Evolutionary conservation across 2,113 vertebrate genomes (phyloP).

Genomic region (Oreotrochilus melanogaster): DNA sequence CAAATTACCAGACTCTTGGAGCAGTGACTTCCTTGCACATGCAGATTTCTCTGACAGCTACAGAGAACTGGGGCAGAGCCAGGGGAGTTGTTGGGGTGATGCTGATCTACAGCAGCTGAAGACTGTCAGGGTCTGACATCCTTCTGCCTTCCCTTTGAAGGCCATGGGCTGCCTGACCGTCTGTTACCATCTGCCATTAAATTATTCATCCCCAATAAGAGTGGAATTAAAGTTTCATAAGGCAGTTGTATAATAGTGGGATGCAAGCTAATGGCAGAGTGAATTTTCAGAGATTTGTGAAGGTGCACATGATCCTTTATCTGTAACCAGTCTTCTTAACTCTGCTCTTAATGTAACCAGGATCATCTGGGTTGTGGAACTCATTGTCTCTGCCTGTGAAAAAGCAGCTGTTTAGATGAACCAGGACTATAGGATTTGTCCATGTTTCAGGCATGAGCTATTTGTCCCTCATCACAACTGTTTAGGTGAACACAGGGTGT

Average conservation of each 20-base stretch:
- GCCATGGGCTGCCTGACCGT: not conserved
- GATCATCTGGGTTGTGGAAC: not conserved
- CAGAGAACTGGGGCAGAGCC: not conserved
- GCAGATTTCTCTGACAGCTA: not conserved
- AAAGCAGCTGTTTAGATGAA: not conserved
- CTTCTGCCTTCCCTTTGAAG: not conserved
- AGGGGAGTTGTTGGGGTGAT: accelerated
- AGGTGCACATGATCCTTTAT: not conserved
- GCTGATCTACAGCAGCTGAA: not conserved
- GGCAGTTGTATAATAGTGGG: not conserved
- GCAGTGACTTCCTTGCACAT: accelerated
- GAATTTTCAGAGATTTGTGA: not conserved
- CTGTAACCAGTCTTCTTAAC: not conserved
- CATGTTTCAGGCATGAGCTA: not conserved
- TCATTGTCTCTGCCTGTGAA: not conserved
- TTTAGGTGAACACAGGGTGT: not conserved
- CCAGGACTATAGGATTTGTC: not conserved
- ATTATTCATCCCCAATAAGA: slow-evolving; percentile 40
- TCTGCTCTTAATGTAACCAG: not conserved
- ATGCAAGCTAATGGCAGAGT: not conserved
- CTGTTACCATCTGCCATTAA: not conserved
- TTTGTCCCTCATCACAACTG: not conserved
- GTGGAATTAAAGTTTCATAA: slow-evolving; percentile 49
- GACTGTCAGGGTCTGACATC: not conserved
- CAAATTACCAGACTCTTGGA: no score